Evolutionary conservation across 2,888 invertebrate genomes (phyloP), one percentile per base, ranked within the genome.

Genomic region (Sialis lutaria): DNA sequence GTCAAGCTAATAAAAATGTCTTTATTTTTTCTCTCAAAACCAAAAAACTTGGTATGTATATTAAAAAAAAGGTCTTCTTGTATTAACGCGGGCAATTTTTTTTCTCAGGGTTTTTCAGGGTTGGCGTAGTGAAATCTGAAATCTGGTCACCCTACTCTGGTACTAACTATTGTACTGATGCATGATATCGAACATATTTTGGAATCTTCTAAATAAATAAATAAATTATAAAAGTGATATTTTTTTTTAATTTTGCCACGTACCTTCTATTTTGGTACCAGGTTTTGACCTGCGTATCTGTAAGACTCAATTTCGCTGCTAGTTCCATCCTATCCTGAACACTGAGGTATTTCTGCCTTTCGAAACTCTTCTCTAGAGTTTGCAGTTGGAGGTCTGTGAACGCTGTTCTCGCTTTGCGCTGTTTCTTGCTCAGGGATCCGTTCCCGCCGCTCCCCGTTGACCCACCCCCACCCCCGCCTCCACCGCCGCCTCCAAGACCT

Each of bases 211-310:
- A n/a, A n/a, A n/a, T n/a, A n/a, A n/a, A n/a, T n/a, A n/a, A n/a
- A n/a, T n/a, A n/a, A n/a, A n/a, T n/a, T n/a, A n/a, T n/a, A n/a
- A n/a, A n/a, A n/a, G n/a, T n/a, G n/a, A n/a, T n/a, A n/a, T n/a
- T n/a, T n/a, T n/a, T n/a, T n/a, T n/a, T n/a, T n/a, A n/a, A n/a
- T 46, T 32, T 42, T 22, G 8, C 8, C 37, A 64, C 77, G 73
- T 64, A 92, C 95, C 96, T 81, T 74, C 97, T 75, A 64, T 97
- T 97, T 68, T 97, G 96, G 68, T 97, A 97, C 97, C 98, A 98
- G 58, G 98, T 98, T 69, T 98, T 98, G 63, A 98, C 97, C 74
- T 99, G 98, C 45, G 97, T 98, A 68, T 98, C 98, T 40, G 92
- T 93, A 49, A 98, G 76, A 58, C 91, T 89, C 57, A 98, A 73